A percentile compares a stretch with the other conserved stretches of the same genome.
Evolutionary conservation across 2,888 invertebrate genomes (phyloP).

Genomic region (Auanema sp.): DNA sequence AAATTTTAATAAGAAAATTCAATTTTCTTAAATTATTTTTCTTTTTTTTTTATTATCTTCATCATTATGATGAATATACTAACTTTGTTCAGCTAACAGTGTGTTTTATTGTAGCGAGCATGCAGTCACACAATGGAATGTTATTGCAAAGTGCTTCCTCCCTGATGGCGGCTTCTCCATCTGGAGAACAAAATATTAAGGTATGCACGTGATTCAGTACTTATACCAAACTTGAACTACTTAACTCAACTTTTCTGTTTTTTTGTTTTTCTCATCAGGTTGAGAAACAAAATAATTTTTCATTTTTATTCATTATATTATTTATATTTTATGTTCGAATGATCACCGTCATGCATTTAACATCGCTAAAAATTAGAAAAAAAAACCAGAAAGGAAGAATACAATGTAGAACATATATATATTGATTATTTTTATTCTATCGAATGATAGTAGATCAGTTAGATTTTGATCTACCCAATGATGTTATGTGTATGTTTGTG

Average conservation of each 20-base stretch:
- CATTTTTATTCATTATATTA: constrained; percentile 4
- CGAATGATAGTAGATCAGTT: too few species aligned
- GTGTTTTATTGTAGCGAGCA: constrained; percentile 25
- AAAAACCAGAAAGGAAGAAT: too few species aligned
- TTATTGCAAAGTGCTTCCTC: constrained; percentile 20
- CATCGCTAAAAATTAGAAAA: too few species aligned
- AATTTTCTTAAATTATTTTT: neutral
- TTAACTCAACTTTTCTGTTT: constrained; percentile 15
- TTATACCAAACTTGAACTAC: constrained; percentile 11
- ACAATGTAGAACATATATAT: too few species aligned
- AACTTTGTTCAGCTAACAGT: constrained; percentile 14
- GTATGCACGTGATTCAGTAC: constrained; percentile 9
- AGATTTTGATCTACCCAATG: too few species aligned
- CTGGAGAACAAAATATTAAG: constrained; percentile 23
- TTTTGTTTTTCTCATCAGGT: constrained; percentile 9
- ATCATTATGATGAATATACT: neutral
- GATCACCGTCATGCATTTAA: too few species aligned
- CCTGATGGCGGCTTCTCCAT: constrained; percentile 23
- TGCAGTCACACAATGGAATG: constrained; percentile 28
- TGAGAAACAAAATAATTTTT: constrained; percentile 11
- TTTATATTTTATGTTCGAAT: too few species aligned
- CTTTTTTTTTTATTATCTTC: constrained; percentile 2
- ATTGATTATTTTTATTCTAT: too few species aligned
- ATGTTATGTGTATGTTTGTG: too few species aligned
- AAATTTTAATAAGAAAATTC: neutral